A percentile compares a stretch with the other conserved stretches of the same genome.
Conservation (phyloP, 2,797 vertebrate species). For the Sciaenops ocellatus region DNA sequence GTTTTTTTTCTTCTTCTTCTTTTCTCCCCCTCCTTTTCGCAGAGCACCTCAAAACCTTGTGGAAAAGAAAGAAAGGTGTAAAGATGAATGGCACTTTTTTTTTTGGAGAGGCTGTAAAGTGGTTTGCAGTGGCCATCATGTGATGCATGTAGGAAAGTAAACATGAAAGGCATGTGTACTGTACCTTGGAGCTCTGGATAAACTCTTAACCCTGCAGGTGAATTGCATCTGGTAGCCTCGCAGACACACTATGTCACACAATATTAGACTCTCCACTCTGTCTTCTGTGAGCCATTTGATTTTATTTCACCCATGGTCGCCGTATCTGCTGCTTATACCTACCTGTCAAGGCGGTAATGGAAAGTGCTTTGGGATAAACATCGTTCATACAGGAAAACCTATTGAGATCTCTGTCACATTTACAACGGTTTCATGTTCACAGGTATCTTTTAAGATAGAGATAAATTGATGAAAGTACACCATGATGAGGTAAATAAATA, state of each 20-base stretch:
- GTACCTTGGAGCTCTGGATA: conserved; percentile 54
- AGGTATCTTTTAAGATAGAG: conserved; percentile 1
- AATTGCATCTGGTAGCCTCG: conserved; percentile 50
- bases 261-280: conserved; percentile 42
- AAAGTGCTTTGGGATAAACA: conserved; percentile 50
- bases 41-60: conserved; percentile 43
- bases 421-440: conserved; percentile 1
- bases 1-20: not conserved
- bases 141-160: conserved; percentile 45
- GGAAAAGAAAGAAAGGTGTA: conserved; percentile 21
- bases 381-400: conserved; percentile 33
- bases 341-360: conserved; percentile 49
- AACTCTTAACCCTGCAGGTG: conserved; percentile 66
- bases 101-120: conserved; percentile 23
- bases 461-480: conserved; percentile 4
- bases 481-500: not conserved
- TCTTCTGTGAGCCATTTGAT: conserved; percentile 51
- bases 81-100: conserved; percentile 19
- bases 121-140: conserved; percentile 26
- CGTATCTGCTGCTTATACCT: conserved; percentile 30
- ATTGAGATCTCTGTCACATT: conserved; percentile 18
- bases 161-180: conserved; percentile 33
- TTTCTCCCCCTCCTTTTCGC: conserved; percentile 3
- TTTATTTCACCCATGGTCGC: conserved; percentile 36
- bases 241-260: conserved; percentile 38